Evolutionary conservation across 1,140 invertebrate genomes (phyloP).

Genomic region (Lysiphlebus fabarum): DNA sequence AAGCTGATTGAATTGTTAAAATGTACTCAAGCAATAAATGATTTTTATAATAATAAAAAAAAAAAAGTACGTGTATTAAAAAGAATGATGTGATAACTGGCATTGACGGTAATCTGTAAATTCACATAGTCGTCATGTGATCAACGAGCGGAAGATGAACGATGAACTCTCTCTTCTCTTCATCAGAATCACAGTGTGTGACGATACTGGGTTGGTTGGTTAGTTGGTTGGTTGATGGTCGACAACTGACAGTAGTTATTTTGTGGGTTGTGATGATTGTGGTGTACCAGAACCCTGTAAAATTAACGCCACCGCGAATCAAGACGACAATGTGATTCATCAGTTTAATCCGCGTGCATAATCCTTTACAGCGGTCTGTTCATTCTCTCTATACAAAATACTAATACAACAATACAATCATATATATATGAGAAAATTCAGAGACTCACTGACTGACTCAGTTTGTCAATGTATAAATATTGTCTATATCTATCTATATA

Average conservation of each 20-base stretch:
- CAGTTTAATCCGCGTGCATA: slow-evolving; percentile 58
- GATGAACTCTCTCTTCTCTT: slow-evolving; percentile 7
- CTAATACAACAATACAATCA: too few species aligned
- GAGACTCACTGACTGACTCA: neutral
- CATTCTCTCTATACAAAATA: slow-evolving; percentile 21
- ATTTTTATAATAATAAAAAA: slow-evolving; percentile 12
- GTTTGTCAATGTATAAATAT: neutral
- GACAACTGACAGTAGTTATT: neutral
- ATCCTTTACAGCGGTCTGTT: slow-evolving; percentile 52
- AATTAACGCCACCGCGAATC: slow-evolving; percentile 57
- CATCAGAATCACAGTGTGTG: slow-evolving; percentile 14
- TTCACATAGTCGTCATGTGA: slow-evolving; percentile 18
- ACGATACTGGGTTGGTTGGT: neutral
- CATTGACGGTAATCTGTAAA: slow-evolving; percentile 27
- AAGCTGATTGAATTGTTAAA: too few species aligned
- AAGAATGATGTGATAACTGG: neutral
- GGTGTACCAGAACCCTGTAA: slow-evolving; percentile 32
- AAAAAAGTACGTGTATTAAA: slow-evolving; percentile 3
- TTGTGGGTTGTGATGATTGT: slow-evolving; percentile 9
- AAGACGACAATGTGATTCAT: slow-evolving; percentile 59
- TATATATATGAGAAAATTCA: too few species aligned
- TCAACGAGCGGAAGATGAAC: slow-evolving; percentile 29
- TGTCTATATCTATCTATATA: neutral
- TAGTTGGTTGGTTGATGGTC: too few species aligned
- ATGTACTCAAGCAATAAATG: neutral